Evolutionary conservation across 2,888 invertebrate species (phyloP).

Genomic region (Frankliniella intonsa): DNA sequence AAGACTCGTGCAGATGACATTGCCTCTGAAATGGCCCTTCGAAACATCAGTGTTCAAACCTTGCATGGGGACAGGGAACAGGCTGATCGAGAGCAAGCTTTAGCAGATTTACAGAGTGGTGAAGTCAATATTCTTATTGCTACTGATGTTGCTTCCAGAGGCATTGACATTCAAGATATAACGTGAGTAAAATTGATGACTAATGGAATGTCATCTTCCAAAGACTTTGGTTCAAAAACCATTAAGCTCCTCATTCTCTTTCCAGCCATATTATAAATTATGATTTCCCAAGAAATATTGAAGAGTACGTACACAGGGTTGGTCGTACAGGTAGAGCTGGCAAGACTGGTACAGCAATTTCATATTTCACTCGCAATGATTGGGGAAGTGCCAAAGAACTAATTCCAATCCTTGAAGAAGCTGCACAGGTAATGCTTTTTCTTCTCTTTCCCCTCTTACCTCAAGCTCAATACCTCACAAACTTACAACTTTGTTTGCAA

Average conservation of each 20-base stretch:
- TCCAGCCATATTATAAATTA: conserved; percentile 78
- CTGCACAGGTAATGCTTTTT: conserved; percentile 56
- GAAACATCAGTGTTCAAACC: conserved; percentile 66
- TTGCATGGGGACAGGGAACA: conserved; percentile 90
- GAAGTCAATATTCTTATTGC: conserved; percentile 79
- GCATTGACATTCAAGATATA: conserved; percentile 84
- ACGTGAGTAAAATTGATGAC: conserved; percentile 52
- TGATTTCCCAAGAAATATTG: conserved; percentile 90
- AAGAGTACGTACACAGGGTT: conserved; percentile 95
- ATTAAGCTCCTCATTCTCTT: conserved; percentile 33
- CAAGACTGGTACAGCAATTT: conserved; percentile 73
- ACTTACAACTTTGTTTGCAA: neutral
- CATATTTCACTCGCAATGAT: conserved; percentile 73
- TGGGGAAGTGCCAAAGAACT: conserved; percentile 78
- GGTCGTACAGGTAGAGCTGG: conserved; percentile 94
- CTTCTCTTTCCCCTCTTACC: neutral
- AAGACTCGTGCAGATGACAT: conserved; percentile 80
- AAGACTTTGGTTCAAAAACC: neutral
- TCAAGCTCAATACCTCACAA: neutral
- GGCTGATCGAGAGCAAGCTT: conserved; percentile 57
- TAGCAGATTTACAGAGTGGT: conserved; percentile 77
- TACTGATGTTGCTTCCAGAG: conserved; percentile 92
- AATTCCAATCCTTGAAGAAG: conserved; percentile 81
- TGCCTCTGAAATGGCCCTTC: conserved; percentile 69
- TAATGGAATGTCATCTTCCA: neutral